Base-by-base conservation (phyloP, 2,113 vertebrate genomes). In the Indri indri region DNA sequence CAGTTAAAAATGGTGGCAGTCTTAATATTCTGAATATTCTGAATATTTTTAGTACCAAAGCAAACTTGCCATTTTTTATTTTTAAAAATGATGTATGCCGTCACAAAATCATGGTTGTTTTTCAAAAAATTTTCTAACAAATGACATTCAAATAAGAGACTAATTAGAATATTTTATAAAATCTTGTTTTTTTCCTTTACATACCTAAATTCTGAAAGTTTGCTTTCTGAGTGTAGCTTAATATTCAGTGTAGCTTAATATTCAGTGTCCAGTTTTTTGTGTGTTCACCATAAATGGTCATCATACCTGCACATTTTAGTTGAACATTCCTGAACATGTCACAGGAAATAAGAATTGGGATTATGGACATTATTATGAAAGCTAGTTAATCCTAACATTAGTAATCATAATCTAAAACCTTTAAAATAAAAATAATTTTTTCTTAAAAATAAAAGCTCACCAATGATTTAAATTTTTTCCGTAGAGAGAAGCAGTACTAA, bases 401-500 rank as follows among this genome's bases (percentile, higher is more conserved):
- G 50, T 13, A 93, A 45, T 76, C 47, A 79, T 86, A 88, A 83
- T 79, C 4, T 83, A 59, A 96, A 87, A 76, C 16, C 54, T 71
- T 95, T 76, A 54, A 74, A 86, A 74, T 97, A 68, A 95, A 95
- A 85, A 76, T 94, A 34, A 14, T 47, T 66, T 77, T 97, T 91
- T 87, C 45, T 70, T 79, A 40, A 32, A 82, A 47, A 88, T 95
- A 82, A 10, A 6, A 88, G 16, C 10, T 96, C 74, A 12, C 45
- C 82, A 94, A 74, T 12, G 18, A 16, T 83, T 91, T 65, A 73
- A 45, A 17, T 65, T 90, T 93, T 95, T 97, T 42, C 13, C 84
- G 97, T 97, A 99, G 99, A 99, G 98, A 97, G 98, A 99, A 95
- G 95, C 91, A 91, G 98, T 73, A 96, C 98, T 99, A 93, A 99